Base-by-base conservation (phyloP, 2,888 invertebrate genomes). In the Myathropa florea region DNA sequence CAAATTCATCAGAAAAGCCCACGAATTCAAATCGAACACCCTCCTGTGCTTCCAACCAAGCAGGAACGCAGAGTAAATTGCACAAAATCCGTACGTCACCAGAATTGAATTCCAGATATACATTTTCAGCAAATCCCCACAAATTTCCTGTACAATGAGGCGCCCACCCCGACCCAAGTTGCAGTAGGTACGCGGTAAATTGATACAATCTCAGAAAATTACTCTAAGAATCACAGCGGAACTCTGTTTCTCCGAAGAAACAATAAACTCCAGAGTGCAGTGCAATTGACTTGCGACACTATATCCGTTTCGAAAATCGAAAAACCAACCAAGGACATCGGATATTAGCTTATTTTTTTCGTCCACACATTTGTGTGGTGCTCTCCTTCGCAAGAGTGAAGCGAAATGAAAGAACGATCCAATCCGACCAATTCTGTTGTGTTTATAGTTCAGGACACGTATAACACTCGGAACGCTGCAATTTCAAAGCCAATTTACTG, bases 401-500 rank as follows among this genome's bases (percentile, higher is more conserved):
- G 63, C 21, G 14, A 46, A 68, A 76, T 12, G 24, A 75, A 21
- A 28, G 21, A 39, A 23, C 46, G 21, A 24, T 18, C 23, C 36
- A 21, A 39, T 75, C 28, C 7, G 33, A 39, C 36, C 73, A 53
- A 83, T 84, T 76, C 18, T 18, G 61, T 82, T 82, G 67, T 76
- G 70, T 76, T 85, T 81, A 77, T 77, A 72, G 76, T 68, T 73
- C 36, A 46, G 64, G 55, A 65, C 64, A 83, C 39, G 64, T 57
- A 60, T 57, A 46, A 18, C 24, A 68, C 14, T 64, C 18, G n/a
- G n/a, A 65, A 63, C 36, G 64, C 33, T 85, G 77, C 85, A 85
- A 82, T 85, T 82, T 77, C 59, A 78, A 81, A 85, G 76, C 73
- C 85, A 85, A 85, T 85, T 85, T 82, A 85, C 81, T 85, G 73